Conservation (phyloP, 2,797 vertebrate genomes). For the Buphagus erythrorhynchus region DNA sequence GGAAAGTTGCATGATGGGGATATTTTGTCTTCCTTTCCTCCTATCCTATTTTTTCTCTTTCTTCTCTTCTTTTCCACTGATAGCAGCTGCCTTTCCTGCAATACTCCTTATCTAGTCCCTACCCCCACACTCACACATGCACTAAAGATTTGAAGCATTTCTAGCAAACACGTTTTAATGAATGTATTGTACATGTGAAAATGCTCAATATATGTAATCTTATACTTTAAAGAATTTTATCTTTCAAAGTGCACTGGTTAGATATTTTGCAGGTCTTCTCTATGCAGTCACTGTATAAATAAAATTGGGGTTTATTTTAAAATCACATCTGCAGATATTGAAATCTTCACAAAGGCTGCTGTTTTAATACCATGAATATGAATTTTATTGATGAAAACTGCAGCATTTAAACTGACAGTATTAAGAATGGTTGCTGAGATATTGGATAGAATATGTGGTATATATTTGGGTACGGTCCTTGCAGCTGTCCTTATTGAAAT, state of each 20-base stretch:
- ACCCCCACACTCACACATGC: fast-evolving
- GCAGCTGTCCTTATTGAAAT: not conserved
- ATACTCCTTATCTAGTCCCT: not conserved
- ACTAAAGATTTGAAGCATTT: not conserved
- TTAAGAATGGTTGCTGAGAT: not conserved
- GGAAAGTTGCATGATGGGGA: not conserved
- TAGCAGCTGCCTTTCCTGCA: not conserved
- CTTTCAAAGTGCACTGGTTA: not conserved
- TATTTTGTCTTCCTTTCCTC: not conserved
- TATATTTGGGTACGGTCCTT: not conserved
- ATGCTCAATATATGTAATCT: not conserved
- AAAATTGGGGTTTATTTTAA: not conserved
- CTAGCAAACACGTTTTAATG: not conserved
- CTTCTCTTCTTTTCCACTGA: not conserved
- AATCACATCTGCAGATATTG: not conserved
- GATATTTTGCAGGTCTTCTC: not conserved
- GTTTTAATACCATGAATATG: not conserved
- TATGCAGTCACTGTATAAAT: not conserved
- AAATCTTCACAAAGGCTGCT: not conserved
- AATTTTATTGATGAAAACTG: not conserved
- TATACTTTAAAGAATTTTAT: not conserved
- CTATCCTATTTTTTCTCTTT: not conserved
- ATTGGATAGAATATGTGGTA: not conserved
- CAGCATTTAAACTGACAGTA: not conserved
- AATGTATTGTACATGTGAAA: not conserved